Evolutionary conservation across 2,113 vertebrate genomes (phyloP), one percentile per base, ranked within the genome.

Genomic region (Regulus satrapa): DNA sequence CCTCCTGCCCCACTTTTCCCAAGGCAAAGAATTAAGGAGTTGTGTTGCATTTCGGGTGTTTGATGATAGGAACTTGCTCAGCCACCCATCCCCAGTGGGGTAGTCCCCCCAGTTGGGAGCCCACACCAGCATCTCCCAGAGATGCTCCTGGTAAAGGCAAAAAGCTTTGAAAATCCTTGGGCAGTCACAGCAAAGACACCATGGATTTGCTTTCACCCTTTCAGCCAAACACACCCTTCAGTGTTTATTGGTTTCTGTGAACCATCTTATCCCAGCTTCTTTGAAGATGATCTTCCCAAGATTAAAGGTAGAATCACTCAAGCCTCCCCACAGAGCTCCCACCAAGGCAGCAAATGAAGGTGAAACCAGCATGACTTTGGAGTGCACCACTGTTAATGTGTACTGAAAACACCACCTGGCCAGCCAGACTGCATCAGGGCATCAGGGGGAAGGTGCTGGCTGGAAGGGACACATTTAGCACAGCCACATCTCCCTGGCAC

Each of bases 381-480:
- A 85, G 74, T 3, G 0, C 6, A 1, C 43, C 4, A 14, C 34
- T 17, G 18, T 86, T 91, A 86, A 92, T 51, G 58, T 26, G 89
- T 49, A 29, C 92, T 74, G 82, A 94, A 91, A 88, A 88, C 77
- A 90, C 28, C 4, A 14, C 62, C 68, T 20, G 76, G 71, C 26
- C 94, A 96, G 97, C 72, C 92, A 93, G 87, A 45, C 83, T 90
- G 86, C 16, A 61, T 93, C 67, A 95, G 79, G 88, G 26, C 3
- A 0, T 94, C 94, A 92, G 64, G 46, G 91, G 88, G 75, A 85
- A 92, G 68, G 61, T 14, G 31, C 78, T 92, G 83, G 72, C 91
- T 92, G 51, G 86, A 95, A 90, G 84, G 81, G 94, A 97, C 94
- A 95, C 90, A 94, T 88, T 79, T 31, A 94, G 95, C 68, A 95